Conservation (phyloP, 1,140 invertebrate species). For the Trichomalopsis sarcophagae region DNA sequence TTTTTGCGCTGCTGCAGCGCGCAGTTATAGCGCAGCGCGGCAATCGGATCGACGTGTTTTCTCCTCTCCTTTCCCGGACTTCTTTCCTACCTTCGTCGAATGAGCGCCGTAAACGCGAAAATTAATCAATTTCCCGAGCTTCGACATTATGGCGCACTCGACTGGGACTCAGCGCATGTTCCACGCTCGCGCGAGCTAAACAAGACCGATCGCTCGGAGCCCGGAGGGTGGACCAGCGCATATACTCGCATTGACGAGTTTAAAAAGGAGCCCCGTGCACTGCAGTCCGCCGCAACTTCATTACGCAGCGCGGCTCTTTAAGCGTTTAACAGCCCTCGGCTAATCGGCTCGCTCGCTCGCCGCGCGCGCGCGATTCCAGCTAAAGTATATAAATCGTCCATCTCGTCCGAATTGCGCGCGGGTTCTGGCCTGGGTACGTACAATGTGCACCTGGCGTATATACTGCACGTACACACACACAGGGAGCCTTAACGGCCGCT, state of each 20-base stretch:
- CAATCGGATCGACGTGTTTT: not conserved
- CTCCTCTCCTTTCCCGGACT: not conserved
- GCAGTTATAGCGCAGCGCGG: too few relatives aligned
- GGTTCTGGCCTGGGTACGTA: too few relatives aligned
- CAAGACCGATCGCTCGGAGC: conserved; percentile 14
- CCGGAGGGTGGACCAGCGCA: not conserved
- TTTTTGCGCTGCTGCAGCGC: conserved; percentile 9
- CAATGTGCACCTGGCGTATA: not conserved
- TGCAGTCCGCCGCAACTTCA: not conserved
- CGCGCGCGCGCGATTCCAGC: not conserved
- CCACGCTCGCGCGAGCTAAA: not conserved
- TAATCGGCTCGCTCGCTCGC: conserved; percentile 13
- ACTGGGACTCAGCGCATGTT: not conserved
- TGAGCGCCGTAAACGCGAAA: not conserved
- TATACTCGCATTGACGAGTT: not conserved
- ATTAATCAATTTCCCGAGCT: not conserved
- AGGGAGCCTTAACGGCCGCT: not conserved
- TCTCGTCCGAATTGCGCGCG: not conserved
- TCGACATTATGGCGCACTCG: not conserved
- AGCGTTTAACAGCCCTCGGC: not conserved
- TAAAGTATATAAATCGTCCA: conserved; percentile 25
- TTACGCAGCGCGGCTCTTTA: not conserved
- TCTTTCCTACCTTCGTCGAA: not conserved
- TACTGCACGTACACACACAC: not conserved
- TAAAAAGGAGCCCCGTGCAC: not conserved